A percentile compares a stretch with the other conserved stretches of the same genome.
phyloP scores from a whole-genome alignment of 2,797 vertebrate species.

The Bufotes viridis region DNA sequence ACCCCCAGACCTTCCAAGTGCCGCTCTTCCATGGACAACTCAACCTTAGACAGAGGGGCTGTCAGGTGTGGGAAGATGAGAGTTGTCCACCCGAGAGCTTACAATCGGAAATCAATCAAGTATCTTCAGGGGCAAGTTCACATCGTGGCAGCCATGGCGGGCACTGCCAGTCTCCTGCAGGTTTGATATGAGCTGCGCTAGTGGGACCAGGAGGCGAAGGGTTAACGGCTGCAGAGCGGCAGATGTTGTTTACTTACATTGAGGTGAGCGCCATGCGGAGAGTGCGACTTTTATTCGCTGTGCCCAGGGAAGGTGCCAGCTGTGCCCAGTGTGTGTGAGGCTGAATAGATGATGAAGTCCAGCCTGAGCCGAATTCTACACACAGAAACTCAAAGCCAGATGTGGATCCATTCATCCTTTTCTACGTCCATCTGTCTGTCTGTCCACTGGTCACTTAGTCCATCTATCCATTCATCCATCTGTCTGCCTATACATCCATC shows the following conservation, averaged over 20 bases:
- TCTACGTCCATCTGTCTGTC: too few species aligned
- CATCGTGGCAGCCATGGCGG: background rate
- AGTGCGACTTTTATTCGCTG: background rate
- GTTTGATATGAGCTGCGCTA: background rate
- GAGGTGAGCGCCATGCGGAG: background rate
- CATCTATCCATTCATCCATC: too few species aligned
- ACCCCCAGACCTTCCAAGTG: too few species aligned
- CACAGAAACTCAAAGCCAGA: background rate
- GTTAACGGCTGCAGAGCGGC: background rate
- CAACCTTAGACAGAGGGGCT: too few species aligned
- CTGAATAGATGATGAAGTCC: background rate
- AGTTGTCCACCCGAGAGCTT: background rate
- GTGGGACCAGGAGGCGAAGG: background rate
- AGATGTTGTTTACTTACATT: conserved; percentile 37
- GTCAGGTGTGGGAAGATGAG: background rate
- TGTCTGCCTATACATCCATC: too few species aligned
- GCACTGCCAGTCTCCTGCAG: background rate
- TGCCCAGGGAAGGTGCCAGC: conserved; percentile 17
- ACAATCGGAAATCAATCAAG: background rate
- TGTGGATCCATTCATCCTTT: background rate
- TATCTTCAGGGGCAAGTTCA: background rate
- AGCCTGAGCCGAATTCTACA: background rate
- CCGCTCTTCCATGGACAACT: too few species aligned
- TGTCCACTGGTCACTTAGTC: too few species aligned
- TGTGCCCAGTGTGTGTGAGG: background rate